Percentiles rank a stretch among this genome's conserved stretches.
Evolutionary conservation across 2,888 invertebrate genomes (phyloP).

Genomic region (Lagria hirta): DNA sequence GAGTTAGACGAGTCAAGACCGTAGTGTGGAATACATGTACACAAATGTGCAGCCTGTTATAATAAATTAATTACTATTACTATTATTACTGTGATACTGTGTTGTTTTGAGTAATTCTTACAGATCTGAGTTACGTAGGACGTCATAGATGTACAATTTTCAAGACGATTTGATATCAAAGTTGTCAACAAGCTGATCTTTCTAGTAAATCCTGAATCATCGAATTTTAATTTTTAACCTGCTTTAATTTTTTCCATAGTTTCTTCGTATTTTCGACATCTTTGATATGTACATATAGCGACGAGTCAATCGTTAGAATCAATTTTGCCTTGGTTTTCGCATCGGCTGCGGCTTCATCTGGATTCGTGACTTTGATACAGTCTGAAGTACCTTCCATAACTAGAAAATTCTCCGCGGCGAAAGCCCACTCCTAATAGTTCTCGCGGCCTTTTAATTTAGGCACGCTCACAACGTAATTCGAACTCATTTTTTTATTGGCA

Average conservation of each 20-base stretch:
- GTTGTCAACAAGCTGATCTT: slow-evolving; percentile 27
- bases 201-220: slow-evolving; percentile 28
- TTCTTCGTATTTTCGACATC: slow-evolving; percentile 26
- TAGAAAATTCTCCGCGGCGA: slow-evolving; percentile 30
- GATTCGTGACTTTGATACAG: too few relatives aligned
- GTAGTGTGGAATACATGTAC: too few relatives aligned
- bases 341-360: slow-evolving; percentile 22
- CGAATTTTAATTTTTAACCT: too few relatives aligned
- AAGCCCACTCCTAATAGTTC: slow-evolving; percentile 35
- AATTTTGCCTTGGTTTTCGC: slow-evolving; percentile 38
- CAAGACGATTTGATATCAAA: slow-evolving; percentile 31
- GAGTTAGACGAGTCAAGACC: too few relatives aligned
- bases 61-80: too few relatives aligned
- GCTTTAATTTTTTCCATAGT: slow-evolving; percentile 28
- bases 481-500: too few relatives aligned
- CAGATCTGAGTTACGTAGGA: slow-evolving; percentile 35
- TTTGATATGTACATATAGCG: slow-evolving; percentile 35
- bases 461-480: too few relatives aligned
- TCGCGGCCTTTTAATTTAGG: too few relatives aligned
- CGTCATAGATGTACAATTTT: slow-evolving; percentile 34
- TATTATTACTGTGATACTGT: too few relatives aligned
- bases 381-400: slow-evolving; percentile 26
- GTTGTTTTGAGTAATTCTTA: too few relatives aligned
- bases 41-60: too few relatives aligned
- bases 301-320: slow-evolving; percentile 37